Evolutionary conservation across 2,888 invertebrate genomes (phyloP), one percentile per base, ranked within the genome.

Genomic region (Campaea margaritaria): DNA sequence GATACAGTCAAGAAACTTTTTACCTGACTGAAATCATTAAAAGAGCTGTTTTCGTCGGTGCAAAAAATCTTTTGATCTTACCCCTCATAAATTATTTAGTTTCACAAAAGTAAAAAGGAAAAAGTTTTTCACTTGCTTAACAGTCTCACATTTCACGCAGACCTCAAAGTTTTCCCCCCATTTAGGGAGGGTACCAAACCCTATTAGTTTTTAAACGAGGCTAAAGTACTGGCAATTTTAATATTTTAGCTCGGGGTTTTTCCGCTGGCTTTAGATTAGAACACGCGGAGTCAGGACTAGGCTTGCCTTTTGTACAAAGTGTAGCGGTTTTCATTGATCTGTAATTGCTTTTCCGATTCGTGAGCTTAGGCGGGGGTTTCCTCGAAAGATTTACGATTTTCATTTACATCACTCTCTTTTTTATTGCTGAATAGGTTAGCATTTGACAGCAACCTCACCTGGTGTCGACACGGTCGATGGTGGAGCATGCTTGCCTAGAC

Each of bases 191-290:
- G 47, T 55, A 34, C 46, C 55, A 55, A 51, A 55, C 46, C 60
- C 60, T 55, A 60, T 60, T 60, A 60, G 60, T 51, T 60, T 60
- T 55, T 51, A 55, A 60, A 60, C 43, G 61, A 56, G 52, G 36
- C 21, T 44, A 48, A 52, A 55, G 46, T 51, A 43, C 50, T 52
- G 51, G 52, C 49, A 31, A 55, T 56, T 56, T 51, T 56, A 55
- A 48, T 56, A 56, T 61, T 51, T 56, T 16, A 56, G 39, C 48
- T 52, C 44, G 31, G 56, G 7, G 31, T 31, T 59, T 59, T 59
- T 59, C 49, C 34, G 51, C 46, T 52, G 45, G 52, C 45, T 54
- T 41, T 15, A 54, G 59, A 50, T 49, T 59, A 59, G 53, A 59
- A 59, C 13, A 31, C n/a, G 49, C 49, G 11, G 36, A 44, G 48